Conservation (phyloP, 1,140 invertebrate species). For the Lordiphosa mommai region DNA sequence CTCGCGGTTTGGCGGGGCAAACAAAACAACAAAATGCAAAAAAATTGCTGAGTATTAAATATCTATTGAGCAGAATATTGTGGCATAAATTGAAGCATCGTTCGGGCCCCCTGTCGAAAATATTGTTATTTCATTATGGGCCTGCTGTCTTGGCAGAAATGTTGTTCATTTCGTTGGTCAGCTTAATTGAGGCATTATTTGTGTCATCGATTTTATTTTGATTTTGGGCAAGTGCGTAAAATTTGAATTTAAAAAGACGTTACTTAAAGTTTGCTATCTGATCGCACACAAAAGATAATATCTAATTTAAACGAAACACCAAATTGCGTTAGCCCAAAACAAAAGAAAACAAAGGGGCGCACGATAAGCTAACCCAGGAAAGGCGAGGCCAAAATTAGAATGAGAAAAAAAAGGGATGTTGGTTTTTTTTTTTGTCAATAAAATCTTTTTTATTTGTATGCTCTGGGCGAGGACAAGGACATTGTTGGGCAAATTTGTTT, state of each 20-base stretch:
- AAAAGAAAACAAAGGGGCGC: constrained; percentile 19
- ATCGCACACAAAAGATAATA: background rate
- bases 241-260: background rate
- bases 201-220: constrained; percentile 59
- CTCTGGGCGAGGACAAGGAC: constrained; percentile 45
- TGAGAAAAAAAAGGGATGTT: constrained; percentile 35
- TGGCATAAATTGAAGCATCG: constrained; percentile 26
- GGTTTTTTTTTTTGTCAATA: constrained; percentile 51
- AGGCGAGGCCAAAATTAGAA: constrained; percentile 49
- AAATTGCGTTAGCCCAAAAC: constrained; percentile 30
- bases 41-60: constrained; percentile 69
- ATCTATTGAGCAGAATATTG: constrained; percentile 63
- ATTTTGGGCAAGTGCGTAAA: constrained; percentile 6
- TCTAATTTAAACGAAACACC: constrained; percentile 8
- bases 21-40: constrained; percentile 19
- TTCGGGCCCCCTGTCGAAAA: constrained; percentile 14
- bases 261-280: constrained; percentile 4
- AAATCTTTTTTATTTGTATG: constrained; percentile 65
- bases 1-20: constrained; percentile 23
- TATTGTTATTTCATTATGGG: constrained; percentile 62
- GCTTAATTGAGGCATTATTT: constrained; percentile 73
- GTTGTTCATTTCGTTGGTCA: background rate
- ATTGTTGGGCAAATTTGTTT: constrained; percentile 10
- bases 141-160: constrained; percentile 18
- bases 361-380: constrained; percentile 19